A percentile compares a stretch with the other conserved stretches of the same genome.
phyloP scores from a whole-genome alignment of 1,140 invertebrate species.

The Saxidomus purpurata region DNA sequence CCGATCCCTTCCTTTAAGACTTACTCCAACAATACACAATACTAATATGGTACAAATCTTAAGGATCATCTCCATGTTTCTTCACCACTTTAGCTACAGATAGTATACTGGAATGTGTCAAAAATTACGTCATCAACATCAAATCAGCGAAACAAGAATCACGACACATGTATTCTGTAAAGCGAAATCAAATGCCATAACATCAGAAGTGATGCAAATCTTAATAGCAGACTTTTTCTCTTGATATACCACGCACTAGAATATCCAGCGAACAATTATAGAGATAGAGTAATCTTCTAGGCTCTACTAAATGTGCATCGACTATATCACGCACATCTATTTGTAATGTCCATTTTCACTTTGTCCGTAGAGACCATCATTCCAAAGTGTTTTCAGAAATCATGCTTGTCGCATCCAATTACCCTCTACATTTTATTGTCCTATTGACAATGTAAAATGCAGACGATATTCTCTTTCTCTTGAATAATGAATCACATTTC shows the following conservation, averaged over 20 bases:
- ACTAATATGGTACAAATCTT: not conserved
- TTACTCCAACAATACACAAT: not conserved
- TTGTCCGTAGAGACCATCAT: not conserved
- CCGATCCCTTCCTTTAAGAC: not conserved
- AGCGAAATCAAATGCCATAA: no score
- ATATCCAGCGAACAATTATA: no score
- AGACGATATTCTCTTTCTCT: not conserved
- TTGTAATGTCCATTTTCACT: not conserved
- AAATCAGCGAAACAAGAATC: no score
- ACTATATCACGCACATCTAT: no score
- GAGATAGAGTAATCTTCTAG: no score
- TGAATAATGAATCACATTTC: not conserved
- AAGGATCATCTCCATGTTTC: not conserved
- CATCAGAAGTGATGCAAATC: no score
- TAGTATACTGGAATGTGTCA: no score
- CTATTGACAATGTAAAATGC: not conserved
- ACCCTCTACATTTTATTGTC: not conserved
- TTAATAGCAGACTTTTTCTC: no score
- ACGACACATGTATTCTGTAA: no score
- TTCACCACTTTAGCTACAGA: not conserved
- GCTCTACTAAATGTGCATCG: no score
- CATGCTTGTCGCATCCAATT: not conserved
- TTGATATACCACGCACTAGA: no score
- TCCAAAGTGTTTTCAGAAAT: not conserved
- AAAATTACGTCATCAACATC: no score